Evolutionary conservation across 64 coral and sea anemone genomes (phyloP), one percentile per base, ranked within the genome.

Genomic region (Porites australiensis): DNA sequence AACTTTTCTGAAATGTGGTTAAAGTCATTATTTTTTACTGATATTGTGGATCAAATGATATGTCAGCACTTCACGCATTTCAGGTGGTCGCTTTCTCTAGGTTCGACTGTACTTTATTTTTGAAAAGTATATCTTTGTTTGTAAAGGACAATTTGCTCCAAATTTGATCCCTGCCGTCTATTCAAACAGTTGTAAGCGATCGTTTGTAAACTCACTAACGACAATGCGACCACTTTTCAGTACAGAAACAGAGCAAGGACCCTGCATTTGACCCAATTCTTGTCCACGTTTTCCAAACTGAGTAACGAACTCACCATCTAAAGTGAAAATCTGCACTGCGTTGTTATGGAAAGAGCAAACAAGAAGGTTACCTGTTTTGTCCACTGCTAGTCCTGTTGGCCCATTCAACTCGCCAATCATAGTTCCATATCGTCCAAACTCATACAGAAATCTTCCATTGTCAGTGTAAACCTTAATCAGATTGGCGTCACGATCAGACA

Each of bases 301-400:
- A 5, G 53, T 61, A 0, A 77, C 73, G 44, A 63, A 77, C 20
- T 75, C 8, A 63, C 87, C 87, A 64, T 77, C 44, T 23, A 77
- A 21, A 0, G 73, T 89, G n/a, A 89, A 77, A 12, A 76, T 58
- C 11, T 89, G 57, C 4, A 89, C 58, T 21, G 1, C 13, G 37
- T 64, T 2, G n/a, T 44, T 62, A 11, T 13, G 0, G 20, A 11
- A 20, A 61, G 43, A 70, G 58, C 87, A 77, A 16, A 89, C 87
- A 44, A 77, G 45, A 46, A 89, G 87, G 46, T 89, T 21, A 18
- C 75, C 58, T 16, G 73, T 62, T 64, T 77, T 77, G 44, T 89
- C 87, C 44, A 89, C 75, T 64, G 87, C 87, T 44, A 89, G 73
- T 20, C 87, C 73, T 8, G 7, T 12, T 77, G 87, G 87, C 6